Evolutionary conservation across 2,888 invertebrate species (phyloP), one percentile per base, ranked within the genome.

Genomic region (Phyllotreta striolata): DNA sequence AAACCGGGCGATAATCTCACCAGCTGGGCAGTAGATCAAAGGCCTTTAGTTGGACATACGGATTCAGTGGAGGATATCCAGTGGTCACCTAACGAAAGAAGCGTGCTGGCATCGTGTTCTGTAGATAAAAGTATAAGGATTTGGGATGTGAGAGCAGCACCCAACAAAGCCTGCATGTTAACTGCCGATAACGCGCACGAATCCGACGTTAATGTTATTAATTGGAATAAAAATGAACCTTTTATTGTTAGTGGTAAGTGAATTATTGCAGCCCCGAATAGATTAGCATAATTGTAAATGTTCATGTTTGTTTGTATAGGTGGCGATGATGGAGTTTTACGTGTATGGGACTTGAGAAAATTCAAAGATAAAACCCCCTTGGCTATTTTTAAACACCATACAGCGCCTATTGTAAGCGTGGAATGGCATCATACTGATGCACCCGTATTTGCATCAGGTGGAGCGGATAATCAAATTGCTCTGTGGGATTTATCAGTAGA

Each of bases 51-150:
- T 55, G 96, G 94, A 0, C 99, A 99, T 79, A 90, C 90, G 13
- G 89, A 87, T 52, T 98, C 98, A 35, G 95, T 99, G 8, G 99
- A 99, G 85, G 99, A 99, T 81, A 85, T 99, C 67, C 98, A 98
- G 78, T 99, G 99, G 99, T 98, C 98, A 64, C 98, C 98, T 1
- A 96, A 91, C 83, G 99, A 99, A 84, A 85, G 86, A 71, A 88
- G 92, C 83, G 96, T 96, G 0, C 82, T 95, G 56, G 94, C 95
- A 40, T 91, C 95, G 7, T 95, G 94, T 82, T 95, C 95, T 24
- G 91, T 93, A 1, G 95, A 95, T 78, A 92, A 89, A 83, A 90
- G 91, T 67, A 92, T 99, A 69, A 89, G 96, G 74, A 91, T 99
- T 77, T 99, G 98, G 98, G 99, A 99, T 80, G 90, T 91, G 6